Evolutionary conservation across 2,888 invertebrate species (phyloP).

Genomic region (Watsonalla binaria): DNA sequence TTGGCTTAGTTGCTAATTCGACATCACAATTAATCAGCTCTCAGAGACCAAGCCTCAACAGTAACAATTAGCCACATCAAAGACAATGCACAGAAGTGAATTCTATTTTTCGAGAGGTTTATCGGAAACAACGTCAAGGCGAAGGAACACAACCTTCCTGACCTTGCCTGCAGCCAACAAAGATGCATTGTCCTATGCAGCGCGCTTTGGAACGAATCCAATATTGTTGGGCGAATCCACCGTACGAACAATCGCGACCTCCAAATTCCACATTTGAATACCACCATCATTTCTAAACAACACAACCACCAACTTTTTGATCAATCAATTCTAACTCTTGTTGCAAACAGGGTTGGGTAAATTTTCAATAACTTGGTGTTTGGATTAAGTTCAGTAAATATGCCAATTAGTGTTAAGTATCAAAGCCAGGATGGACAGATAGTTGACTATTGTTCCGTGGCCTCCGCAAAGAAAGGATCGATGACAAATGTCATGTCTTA

Average conservation of each 20-base stretch:
- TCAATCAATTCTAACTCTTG: slow-evolving; percentile 15
- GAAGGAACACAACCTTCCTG: slow-evolving; percentile 34
- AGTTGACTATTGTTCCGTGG: slow-evolving; percentile 58
- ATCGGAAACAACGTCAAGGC: slow-evolving; percentile 59
- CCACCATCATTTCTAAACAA: slow-evolving; percentile 22
- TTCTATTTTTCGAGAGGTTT: slow-evolving; percentile 29
- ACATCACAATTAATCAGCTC: slow-evolving; percentile 21
- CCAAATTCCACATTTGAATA: slow-evolving; percentile 75
- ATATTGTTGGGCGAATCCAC: slow-evolving; percentile 52
- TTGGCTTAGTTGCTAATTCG: slow-evolving; percentile 3
- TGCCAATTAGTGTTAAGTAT: slow-evolving; percentile 53
- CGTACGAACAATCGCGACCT: slow-evolving; percentile 62
- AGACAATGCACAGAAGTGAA: slow-evolving; percentile 43
- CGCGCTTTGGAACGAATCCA: slow-evolving; percentile 72
- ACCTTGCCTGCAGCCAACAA: slow-evolving; percentile 61
- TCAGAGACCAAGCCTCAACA: slow-evolving; percentile 19
- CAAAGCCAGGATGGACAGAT: slow-evolving; percentile 62
- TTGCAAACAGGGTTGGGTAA: slow-evolving; percentile 2
- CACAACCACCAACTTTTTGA: slow-evolving; percentile 20
- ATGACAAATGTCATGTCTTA: slow-evolving; percentile 49
- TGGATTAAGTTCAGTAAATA: slow-evolving; percentile 35
- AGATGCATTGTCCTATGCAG: slow-evolving; percentile 68
- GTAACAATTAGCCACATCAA: slow-evolving; percentile 32
- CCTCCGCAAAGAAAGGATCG: slow-evolving; percentile 68
- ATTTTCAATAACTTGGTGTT: slow-evolving; percentile 10